Conservation (phyloP, 1,140 invertebrate genomes). For the Pantala flavescens region DNA sequence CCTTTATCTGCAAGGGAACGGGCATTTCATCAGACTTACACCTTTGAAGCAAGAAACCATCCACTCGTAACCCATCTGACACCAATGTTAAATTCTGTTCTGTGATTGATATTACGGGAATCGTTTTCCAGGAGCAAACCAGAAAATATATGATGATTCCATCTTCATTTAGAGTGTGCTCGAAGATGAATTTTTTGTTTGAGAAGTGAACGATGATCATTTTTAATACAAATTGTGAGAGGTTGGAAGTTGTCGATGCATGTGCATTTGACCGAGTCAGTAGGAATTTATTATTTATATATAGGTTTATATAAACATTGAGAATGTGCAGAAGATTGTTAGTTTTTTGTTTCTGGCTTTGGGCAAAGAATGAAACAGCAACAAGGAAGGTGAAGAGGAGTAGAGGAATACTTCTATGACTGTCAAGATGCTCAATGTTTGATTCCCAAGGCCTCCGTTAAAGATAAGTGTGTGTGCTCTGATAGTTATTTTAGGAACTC, state of each 20-base stretch:
- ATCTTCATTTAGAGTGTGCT: too few species aligned
- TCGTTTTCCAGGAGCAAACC: background rate
- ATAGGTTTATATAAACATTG: background rate
- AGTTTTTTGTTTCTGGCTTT: background rate
- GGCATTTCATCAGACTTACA: too few species aligned
- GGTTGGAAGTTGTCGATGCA: too few species aligned
- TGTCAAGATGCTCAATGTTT: background rate
- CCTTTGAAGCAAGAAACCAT: too few species aligned
- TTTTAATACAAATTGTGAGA: too few species aligned
- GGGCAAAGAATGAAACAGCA: background rate
- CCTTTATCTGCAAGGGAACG: too few species aligned
- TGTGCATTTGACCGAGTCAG: background rate
- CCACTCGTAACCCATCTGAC: background rate
- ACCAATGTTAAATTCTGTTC: conserved; percentile 7
- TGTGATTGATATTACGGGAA: background rate
- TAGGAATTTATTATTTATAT: conserved; percentile 2
- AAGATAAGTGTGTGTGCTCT: background rate
- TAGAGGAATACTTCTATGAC: background rate
- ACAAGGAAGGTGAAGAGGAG: background rate
- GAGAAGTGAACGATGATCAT: too few species aligned
- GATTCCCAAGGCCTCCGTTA: conserved; percentile 1
- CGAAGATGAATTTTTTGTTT: too few species aligned
- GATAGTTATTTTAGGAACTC: too few species aligned
- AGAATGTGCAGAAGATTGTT: background rate
- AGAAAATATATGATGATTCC: too few species aligned